phyloP scores from a whole-genome alignment of 2,888 invertebrate species.

The Papilio protenor region DNA sequence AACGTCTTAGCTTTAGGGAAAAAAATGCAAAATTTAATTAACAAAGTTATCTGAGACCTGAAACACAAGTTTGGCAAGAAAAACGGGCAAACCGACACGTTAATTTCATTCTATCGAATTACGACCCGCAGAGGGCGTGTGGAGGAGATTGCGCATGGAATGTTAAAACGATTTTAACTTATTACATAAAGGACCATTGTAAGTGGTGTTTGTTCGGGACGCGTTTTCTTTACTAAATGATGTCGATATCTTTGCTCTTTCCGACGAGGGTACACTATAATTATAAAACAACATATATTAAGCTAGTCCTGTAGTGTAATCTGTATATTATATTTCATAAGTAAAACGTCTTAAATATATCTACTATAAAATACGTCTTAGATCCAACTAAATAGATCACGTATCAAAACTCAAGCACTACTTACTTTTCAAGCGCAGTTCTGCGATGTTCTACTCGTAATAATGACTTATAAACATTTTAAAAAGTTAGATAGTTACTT shows the following conservation, averaged over 20 bases:
- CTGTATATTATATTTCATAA: background rate
- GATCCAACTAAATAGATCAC: background rate
- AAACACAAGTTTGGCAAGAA: conserved; percentile 82
- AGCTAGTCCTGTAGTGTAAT: background rate
- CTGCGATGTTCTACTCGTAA: background rate
- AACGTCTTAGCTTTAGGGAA: conserved; percentile 54
- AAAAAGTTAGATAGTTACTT: conserved; percentile 33
- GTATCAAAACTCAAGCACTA: background rate
- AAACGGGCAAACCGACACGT: conserved; percentile 79
- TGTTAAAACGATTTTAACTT: conserved; percentile 52
- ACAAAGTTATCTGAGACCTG: conserved; percentile 79
- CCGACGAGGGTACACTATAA: background rate
- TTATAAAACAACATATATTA: background rate
- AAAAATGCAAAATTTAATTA: conserved; percentile 82
- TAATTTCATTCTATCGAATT: conserved; percentile 81
- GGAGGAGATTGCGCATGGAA: conserved; percentile 69
- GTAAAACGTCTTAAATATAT: background rate
- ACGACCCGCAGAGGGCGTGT: conserved; percentile 72
- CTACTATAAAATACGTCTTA: background rate
- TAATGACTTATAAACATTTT: conserved; percentile 31
- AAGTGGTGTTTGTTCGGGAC: conserved; percentile 31
- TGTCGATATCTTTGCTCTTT: conserved; percentile 13
- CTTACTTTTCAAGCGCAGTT: background rate
- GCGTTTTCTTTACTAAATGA: conserved; percentile 30
- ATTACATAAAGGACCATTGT: conserved; percentile 32